Evolutionary conservation across 2,797 vertebrate genomes (phyloP), one percentile per base, ranked within the genome.

Genomic region (Labroides dimidiatus): DNA sequence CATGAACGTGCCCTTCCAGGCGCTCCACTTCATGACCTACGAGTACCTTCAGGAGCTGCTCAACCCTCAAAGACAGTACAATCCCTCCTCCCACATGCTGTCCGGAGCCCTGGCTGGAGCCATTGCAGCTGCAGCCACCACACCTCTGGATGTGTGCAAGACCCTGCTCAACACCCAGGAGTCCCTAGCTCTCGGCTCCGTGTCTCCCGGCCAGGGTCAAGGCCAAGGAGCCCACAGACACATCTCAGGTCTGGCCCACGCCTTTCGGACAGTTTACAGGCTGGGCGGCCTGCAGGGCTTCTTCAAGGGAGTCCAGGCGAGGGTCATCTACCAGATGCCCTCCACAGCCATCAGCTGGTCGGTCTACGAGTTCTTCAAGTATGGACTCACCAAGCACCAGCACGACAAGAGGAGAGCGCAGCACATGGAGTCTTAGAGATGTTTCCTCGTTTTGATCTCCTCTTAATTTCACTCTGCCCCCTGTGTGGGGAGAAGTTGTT

Each of bases 1-100:
- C 90, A 99, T 99, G 97, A 99, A 99, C 77, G 94, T 99, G 86
- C 97, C 98, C 64, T 99, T 99, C 94, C 98, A 99, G 94, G 97
- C 96, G 68, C 95, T 99, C 84, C 97, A 98, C 90, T 99, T 99
- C 94, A 97, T 99, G 96, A 96, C 97, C 69, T 99, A 99, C 0
- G 98, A 99, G 88, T 96, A 97, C 89, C 94, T 99, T 57, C 97
- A 99, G 86, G 98, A 99, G 94, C 91, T 94, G 88, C 95, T 99
- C 77, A 99, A 99, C 89, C 96, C 96, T 64, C 96, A 96, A 81
- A 97, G 98, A 97, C 96, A 96, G 45, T 99, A 98, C 94, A 97
- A 98, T 75, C 97, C 97, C 37, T 94, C 94, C 45, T 97, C 97
- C 33, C 97, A 99, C 24, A 92, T 99, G 93, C 83, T 97, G 78